phyloP scores from a whole-genome alignment of 2,888 invertebrate species.

The Pecten maximus region DNA sequence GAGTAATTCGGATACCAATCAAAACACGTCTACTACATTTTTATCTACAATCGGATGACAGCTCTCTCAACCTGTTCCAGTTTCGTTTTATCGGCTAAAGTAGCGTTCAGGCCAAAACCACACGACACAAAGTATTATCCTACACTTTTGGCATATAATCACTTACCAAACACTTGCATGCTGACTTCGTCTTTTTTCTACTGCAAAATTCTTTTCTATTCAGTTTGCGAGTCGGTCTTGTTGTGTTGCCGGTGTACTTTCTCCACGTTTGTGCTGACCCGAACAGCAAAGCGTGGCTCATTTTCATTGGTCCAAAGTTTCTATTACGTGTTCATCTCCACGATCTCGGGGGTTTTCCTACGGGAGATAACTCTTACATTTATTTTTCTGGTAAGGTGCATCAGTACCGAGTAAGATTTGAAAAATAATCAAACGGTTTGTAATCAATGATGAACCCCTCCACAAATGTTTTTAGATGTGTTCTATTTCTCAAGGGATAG shows the following conservation, averaged over 20 bases:
- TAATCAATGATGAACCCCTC: too few relatives aligned
- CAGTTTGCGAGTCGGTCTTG: too few relatives aligned
- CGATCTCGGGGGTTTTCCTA: not conserved
- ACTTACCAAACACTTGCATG: constrained; percentile 35
- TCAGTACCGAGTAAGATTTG: too few relatives aligned
- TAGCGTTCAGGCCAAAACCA: not conserved
- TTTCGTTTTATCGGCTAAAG: not conserved
- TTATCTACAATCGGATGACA: too few relatives aligned
- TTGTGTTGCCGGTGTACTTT: not conserved
- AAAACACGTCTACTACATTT: too few relatives aligned
- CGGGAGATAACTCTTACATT: constrained; percentile 31
- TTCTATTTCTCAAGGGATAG: too few relatives aligned
- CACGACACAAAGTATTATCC: not conserved
- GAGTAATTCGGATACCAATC: too few relatives aligned
- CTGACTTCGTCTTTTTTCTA: not conserved
- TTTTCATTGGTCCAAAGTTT: constrained; percentile 45
- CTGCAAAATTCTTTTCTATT: not conserved
- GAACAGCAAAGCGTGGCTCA: constrained; percentile 48
- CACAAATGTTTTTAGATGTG: too few relatives aligned
- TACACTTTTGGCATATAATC: not conserved
- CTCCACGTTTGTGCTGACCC: constrained; percentile 41
- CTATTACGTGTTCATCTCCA: constrained; percentile 35
- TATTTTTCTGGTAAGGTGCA: too few relatives aligned
- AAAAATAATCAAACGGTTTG: too few relatives aligned
- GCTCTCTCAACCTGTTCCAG: not conserved